Evolutionary conservation across 2,113 vertebrate species (phyloP).

Genomic region (Poicephalus gulielmi): DNA sequence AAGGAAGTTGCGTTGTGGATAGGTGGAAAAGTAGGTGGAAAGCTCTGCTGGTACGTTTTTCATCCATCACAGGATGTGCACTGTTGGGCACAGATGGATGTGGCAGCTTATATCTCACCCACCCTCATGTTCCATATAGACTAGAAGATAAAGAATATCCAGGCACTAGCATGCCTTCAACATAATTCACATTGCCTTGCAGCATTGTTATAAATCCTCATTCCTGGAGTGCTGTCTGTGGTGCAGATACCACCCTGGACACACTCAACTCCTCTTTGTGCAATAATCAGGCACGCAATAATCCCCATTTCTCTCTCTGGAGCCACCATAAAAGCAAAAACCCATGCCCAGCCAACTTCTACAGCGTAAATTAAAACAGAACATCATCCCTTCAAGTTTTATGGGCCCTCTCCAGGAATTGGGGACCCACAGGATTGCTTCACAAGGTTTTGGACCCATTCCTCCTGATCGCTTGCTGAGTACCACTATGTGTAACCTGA

Average conservation of each 20-base stretch:
- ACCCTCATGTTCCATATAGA: neutral
- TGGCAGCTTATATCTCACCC: neutral
- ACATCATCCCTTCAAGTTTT: neutral
- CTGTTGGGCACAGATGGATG: neutral
- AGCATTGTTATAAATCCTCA: neutral
- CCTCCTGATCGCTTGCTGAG: neutral
- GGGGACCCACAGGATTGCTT: neutral
- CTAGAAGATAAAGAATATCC: neutral
- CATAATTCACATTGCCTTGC: neutral
- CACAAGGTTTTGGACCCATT: neutral
- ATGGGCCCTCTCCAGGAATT: accelerated
- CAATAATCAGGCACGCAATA: neutral
- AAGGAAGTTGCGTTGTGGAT: neutral
- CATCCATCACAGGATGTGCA: neutral
- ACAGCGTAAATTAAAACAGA: neutral
- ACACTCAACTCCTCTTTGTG: neutral
- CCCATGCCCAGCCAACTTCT: accelerated
- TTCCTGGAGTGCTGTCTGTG: neutral
- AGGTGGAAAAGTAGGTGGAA: neutral
- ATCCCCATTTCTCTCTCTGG: neutral
- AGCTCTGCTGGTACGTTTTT: neutral
- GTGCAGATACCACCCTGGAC: neutral
- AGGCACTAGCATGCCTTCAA: neutral
- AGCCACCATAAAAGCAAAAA: neutral
- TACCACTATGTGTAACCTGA: neutral